Percentiles rank a stretch among this genome's conserved stretches.
Evolutionary conservation across 2,888 invertebrate genomes (phyloP).

Genomic region (Amiota mariae): DNA sequence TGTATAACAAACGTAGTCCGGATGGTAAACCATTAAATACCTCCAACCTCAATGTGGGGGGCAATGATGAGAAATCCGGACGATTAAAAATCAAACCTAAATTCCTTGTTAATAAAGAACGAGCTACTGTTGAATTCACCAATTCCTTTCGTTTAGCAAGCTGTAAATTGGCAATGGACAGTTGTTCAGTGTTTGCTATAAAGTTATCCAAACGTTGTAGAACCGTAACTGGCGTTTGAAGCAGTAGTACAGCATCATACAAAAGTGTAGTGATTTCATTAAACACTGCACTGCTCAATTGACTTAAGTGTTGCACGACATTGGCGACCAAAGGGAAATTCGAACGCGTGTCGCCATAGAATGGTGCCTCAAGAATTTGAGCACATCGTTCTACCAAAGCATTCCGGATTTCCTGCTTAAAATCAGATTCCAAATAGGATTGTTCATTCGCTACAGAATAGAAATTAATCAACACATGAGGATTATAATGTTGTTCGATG

Average conservation of each 20-base stretch:
- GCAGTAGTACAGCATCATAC: slow-evolving; percentile 48
- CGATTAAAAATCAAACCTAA: slow-evolving; percentile 43
- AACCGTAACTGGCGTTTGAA: slow-evolving; percentile 49
- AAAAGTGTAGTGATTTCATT: slow-evolving; percentile 51
- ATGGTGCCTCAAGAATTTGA: slow-evolving; percentile 53
- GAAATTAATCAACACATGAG: slow-evolving; percentile 50
- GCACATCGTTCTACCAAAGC: slow-evolving; percentile 49
- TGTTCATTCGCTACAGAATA: slow-evolving; percentile 39
- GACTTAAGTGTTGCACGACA: slow-evolving; percentile 49
- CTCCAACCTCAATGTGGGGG: not conserved
- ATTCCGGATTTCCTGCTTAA: slow-evolving; percentile 37
- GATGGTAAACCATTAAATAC: slow-evolving; percentile 43
- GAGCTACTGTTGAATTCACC: slow-evolving; percentile 29
- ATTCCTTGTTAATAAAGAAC: slow-evolving; percentile 39
- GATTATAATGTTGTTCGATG: slow-evolving; percentile 50
- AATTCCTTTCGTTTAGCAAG: slow-evolving; percentile 45
- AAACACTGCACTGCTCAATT: slow-evolving; percentile 44
- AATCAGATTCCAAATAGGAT: slow-evolving; percentile 1
- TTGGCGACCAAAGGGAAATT: slow-evolving; percentile 47
- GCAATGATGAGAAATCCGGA: slow-evolving; percentile 35
- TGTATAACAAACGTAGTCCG: slow-evolving; percentile 52
- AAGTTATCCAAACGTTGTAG: slow-evolving; percentile 46
- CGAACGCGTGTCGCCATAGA: slow-evolving; percentile 44
- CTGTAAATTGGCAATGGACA: slow-evolving; percentile 51
- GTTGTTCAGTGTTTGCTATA: slow-evolving; percentile 45